phyloP scores from a whole-genome alignment of 2,888 invertebrate species.

The Tenthredo amoena region DNA sequence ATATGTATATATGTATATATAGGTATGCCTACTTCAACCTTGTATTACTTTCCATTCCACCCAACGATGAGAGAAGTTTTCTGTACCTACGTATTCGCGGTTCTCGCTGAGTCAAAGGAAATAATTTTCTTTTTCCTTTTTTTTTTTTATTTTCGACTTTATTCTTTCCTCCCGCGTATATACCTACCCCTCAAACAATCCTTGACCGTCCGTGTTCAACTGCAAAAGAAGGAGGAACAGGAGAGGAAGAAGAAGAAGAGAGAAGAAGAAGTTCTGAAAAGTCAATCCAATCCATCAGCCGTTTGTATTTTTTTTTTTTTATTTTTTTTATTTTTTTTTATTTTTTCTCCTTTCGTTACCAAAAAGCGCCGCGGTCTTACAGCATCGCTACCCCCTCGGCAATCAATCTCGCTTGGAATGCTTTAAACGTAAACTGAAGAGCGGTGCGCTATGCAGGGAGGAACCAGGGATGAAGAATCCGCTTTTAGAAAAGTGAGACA shows the following conservation, averaged over 20 bases:
- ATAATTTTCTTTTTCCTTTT: neutral
- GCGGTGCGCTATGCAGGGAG: neutral
- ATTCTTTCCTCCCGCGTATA: neutral
- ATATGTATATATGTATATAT: too few relatives aligned
- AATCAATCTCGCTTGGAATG: conserved; percentile 44
- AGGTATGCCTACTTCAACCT: neutral
- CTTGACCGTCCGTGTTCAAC: neutral
- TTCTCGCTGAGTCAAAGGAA: neutral
- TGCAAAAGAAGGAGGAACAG: neutral
- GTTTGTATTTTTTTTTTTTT: too few relatives aligned
- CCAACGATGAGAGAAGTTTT: neutral
- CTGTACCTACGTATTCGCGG: neutral
- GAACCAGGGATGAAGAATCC: conserved; percentile 13
- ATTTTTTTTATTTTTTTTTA: neutral
- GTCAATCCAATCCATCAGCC: conserved; percentile 45
- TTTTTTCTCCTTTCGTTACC: neutral
- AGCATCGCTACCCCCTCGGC: neutral
- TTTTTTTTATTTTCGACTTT: neutral
- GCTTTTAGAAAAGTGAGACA: conserved; percentile 39
- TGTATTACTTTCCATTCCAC: neutral
- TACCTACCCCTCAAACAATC: neutral
- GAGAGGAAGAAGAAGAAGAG: neutral
- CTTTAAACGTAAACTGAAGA: conserved; percentile 41
- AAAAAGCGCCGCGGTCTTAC: neutral
- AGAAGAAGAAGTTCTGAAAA: neutral